Evolutionary conservation across 2,888 invertebrate genomes (phyloP).

Genomic region (Troglohyphantes excavatus): DNA sequence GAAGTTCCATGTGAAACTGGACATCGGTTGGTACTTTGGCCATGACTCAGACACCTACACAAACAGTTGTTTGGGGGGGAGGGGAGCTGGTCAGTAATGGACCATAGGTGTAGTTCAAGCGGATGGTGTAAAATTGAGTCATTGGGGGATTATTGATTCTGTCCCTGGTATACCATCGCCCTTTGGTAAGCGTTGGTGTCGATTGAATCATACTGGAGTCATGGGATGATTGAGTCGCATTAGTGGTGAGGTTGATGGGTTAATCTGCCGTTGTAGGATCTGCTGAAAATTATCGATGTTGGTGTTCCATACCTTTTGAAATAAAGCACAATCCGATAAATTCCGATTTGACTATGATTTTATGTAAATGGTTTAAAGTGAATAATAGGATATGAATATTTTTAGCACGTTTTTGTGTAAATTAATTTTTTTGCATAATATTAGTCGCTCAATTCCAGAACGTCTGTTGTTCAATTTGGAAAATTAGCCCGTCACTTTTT

Average conservation of each 20-base stretch:
- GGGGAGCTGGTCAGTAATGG: slow-evolving; percentile 52
- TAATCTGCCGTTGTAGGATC: background rate
- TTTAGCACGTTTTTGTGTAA: too few relatives aligned
- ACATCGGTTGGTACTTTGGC: slow-evolving; percentile 74
- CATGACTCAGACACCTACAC: slow-evolving; percentile 69
- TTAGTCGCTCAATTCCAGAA: too few relatives aligned
- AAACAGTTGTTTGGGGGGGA: slow-evolving; percentile 58
- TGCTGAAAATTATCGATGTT: too few relatives aligned
- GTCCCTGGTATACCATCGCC: slow-evolving; percentile 40
- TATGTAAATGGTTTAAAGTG: too few relatives aligned
- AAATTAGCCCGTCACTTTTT: too few relatives aligned
- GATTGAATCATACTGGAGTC: slow-evolving; percentile 59
- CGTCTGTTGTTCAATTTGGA: too few relatives aligned
- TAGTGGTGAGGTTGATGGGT: background rate
- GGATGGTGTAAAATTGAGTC: slow-evolving; percentile 76
- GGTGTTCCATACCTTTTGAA: too few relatives aligned
- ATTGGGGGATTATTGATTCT: slow-evolving; percentile 71
- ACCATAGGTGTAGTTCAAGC: slow-evolving; percentile 68
- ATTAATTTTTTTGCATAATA: too few relatives aligned
- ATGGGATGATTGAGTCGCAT: background rate
- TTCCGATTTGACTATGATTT: too few relatives aligned
- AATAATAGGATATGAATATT: too few relatives aligned
- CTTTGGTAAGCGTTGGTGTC: slow-evolving; percentile 7
- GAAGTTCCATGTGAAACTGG: slow-evolving; percentile 62
- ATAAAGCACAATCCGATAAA: too few relatives aligned